Evolutionary conservation across 2,888 invertebrate species (phyloP), one percentile per base, ranked within the genome.

Genomic region (Hymenopus coronatus): DNA sequence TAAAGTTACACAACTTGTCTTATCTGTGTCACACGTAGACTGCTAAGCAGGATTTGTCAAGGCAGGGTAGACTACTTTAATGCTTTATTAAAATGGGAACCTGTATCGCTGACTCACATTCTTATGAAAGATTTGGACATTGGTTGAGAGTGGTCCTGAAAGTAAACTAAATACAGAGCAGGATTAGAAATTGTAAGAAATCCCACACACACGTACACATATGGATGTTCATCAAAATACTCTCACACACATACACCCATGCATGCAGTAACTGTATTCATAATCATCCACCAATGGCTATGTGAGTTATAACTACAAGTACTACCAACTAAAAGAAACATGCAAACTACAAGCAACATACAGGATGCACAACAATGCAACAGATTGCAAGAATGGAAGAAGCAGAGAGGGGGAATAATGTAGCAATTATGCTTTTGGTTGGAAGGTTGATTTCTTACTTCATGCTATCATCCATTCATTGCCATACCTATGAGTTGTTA

Each of bases 61-160:
- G 40, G 54, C 54, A 70, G 54, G 20, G 15, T 6, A 70, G 20
- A 70, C 20, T 20, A 70, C 54, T 20, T 20, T 70, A 20, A 70
- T 70, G 54, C 54, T 70, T 70, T 70, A 70, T 70, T 70, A 70
- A 70, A 70, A 20, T 70, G 54, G 54, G 54, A 70, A 70, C 54
- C 54, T 70, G 85, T 28, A 15, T 85, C 54, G 85, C 86, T 86
- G 86, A 86, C 81, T 86, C 70, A 70, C 85, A 85, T 85, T 70
- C 86, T 70, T 28, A 28, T 30, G 86, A 27, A 28, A 46, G 70
- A 70, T 81, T 86, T 81, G 54, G 28, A 25, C 86, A 86, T 81
- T 86, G 86, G 70, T 86, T 86, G 86, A 86, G 70, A 86, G 81
- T 86, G 81, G 81, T 86, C 86, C 86, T 86, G 86, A 86, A 86